Evolutionary conservation across 2,797 vertebrate genomes (phyloP).

Genomic region (Lagocephalus sceleratus): DNA sequence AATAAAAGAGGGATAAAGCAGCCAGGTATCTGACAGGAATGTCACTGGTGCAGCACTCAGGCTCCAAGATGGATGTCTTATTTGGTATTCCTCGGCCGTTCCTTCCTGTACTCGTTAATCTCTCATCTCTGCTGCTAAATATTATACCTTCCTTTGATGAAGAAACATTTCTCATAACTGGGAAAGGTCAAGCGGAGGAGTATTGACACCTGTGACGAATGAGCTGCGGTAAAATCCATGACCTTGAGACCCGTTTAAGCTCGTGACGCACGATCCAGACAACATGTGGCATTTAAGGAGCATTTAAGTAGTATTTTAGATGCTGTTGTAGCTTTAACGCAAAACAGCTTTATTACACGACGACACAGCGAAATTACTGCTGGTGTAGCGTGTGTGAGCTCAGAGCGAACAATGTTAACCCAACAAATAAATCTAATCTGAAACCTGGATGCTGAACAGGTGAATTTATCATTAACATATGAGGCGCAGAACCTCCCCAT

Average conservation of each 20-base stretch:
- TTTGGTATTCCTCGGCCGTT: constrained; percentile 42
- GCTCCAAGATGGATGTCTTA: constrained; percentile 22
- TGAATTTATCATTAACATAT: too few relatives aligned
- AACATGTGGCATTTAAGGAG: background rate
- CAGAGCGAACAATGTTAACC: background rate
- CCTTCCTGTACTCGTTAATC: constrained; percentile 31
- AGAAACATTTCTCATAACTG: constrained; percentile 40
- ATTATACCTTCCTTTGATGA: constrained; percentile 27
- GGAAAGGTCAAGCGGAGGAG: constrained; percentile 12
- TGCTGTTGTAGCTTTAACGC: background rate
- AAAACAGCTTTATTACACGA: too few relatives aligned
- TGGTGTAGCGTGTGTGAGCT: constrained; percentile 12
- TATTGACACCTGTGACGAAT: constrained; percentile 46
- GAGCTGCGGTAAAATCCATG: constrained; percentile 32
- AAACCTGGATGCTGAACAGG: too few relatives aligned
- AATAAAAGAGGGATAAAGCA: constrained; percentile 6
- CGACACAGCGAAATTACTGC: constrained; percentile 5
- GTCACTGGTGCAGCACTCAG: background rate
- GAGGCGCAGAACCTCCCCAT: too few relatives aligned
- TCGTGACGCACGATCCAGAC: background rate
- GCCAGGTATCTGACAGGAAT: background rate
- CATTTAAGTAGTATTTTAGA: background rate
- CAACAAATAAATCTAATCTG: too few relatives aligned
- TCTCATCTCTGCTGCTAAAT: constrained; percentile 33
- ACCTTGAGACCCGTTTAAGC: background rate